Evolutionary conservation across 1,140 invertebrate species (phyloP), one percentile per base, ranked within the genome.

Genomic region (Lasioglossum albipes): DNA sequence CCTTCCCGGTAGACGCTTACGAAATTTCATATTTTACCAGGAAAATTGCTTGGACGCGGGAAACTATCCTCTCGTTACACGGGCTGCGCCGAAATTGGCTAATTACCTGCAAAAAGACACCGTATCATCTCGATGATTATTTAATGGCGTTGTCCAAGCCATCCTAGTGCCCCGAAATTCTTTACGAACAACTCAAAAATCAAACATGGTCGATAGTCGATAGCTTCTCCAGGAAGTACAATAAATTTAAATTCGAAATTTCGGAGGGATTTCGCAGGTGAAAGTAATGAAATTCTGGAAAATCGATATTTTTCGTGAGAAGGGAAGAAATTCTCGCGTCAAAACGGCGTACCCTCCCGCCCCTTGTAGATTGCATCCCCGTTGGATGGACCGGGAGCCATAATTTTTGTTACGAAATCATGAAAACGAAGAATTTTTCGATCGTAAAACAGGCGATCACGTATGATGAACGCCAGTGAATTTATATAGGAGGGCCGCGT

Each of bases 331-430:
- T 36, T 36, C 36, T 36, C 36, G 36, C 36, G 36, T 36, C 3
- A 36, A 36, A 36, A 36, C 5, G 45, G 10, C 45, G 45, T 2
- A 49, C 45, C 45, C 12, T 27, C 16, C 59, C 41, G 45, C n/a
- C 22, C 31, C 59, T 49, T 74, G 59, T 42, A 64, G 64, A 74
- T 74, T 64, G 18, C 7, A 22, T n/a, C 9, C 2, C 9, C 13
- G 16, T 5, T 7, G 5, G 6, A 7, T 36, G 18, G 18, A 22
- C 59, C 9, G 3, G 18, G 20, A 45, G 7, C 42, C 52, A 18
- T 59, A 20, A n/a, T n/a, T 59, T 10, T 16, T 71, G 36, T 31
- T 31, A 62, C 31, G 42, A 49, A 74, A 74, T 74, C 72, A 7
- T 52, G 42, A 65, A 65, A 65, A n/a, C 27, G 61, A 36, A 22